Evolutionary conservation across 2,797 vertebrate genomes (phyloP).

Genomic region (Diglossa cyanea): DNA sequence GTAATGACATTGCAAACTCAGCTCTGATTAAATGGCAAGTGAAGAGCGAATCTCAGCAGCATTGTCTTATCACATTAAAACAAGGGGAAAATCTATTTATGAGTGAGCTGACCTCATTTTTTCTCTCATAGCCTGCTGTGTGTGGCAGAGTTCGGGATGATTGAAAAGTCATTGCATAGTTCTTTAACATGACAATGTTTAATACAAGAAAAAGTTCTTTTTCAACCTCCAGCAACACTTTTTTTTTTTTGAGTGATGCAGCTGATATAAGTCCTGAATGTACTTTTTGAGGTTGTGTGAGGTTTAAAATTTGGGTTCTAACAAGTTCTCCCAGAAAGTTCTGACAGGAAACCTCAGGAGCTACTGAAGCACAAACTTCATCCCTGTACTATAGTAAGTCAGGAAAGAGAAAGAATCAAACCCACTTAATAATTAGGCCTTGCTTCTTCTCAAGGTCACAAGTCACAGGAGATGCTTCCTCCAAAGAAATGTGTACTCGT

Average conservation of each 20-base stretch:
- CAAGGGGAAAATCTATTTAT: slow-evolving; percentile 13
- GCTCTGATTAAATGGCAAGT: slow-evolving; percentile 16
- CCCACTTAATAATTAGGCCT: neutral
- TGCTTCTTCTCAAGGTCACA: neutral
- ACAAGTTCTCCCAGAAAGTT: neutral
- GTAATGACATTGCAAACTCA: neutral
- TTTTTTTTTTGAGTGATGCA: neutral
- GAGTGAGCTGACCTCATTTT: neutral
- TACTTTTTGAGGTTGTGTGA: neutral
- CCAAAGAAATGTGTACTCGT: fast-evolving
- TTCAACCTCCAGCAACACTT: neutral
- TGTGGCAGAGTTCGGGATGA: neutral
- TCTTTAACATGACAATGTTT: neutral
- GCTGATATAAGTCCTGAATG: neutral
- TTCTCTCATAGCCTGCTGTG: neutral
- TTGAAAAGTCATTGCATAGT: neutral
- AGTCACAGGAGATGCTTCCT: neutral
- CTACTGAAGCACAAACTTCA: neutral
- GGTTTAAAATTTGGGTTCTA: neutral
- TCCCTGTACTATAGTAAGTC: neutral
- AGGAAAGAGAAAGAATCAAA: neutral
- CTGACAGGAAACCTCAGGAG: neutral
- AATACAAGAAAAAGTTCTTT: neutral
- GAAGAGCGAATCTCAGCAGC: slow-evolving; percentile 1
- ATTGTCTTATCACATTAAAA: neutral